Percentiles rank a stretch among this genome's conserved stretches.
These are phyloP conservation scores for Scelioninae gen. 2 DNA, from an alignment of 2,888 invertebrate species.

Conservation along the genomic window DNA sequence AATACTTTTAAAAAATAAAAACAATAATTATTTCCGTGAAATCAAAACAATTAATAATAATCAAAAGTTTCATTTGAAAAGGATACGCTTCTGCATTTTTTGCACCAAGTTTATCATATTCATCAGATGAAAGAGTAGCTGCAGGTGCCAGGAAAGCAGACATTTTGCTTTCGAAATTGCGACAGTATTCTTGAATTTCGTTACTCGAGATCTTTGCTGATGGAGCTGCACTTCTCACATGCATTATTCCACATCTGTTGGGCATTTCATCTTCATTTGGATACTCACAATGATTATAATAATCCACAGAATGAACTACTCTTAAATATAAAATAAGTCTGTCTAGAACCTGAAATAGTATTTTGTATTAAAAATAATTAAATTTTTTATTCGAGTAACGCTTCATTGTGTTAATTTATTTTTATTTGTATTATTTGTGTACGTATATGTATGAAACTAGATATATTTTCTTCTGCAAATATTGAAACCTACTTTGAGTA, in stretches of 20 bases:
- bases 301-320: constrained; percentile 98
- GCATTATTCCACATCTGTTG: constrained; percentile 98
- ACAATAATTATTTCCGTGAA: neutral
- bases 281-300: constrained; percentile 99
- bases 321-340: constrained; percentile 94
- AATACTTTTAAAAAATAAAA: constrained; percentile 6
- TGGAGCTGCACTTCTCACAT: constrained; percentile 93
- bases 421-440: too few species aligned
- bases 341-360: constrained; percentile 77
- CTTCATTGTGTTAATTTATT: too few species aligned
- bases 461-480: neutral
- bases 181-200: constrained; percentile 85
- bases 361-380: neutral
- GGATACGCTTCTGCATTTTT: constrained; percentile 82
- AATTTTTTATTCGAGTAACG: too few species aligned
- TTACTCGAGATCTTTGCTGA: constrained; percentile 85
- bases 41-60: too few species aligned
- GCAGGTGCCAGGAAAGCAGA: constrained; percentile 89
- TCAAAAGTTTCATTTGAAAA: too few species aligned
- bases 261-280: constrained; percentile 99
- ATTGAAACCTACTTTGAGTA: constrained; percentile 79
- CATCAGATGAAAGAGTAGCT: constrained; percentile 83
- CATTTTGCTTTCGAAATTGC: constrained; percentile 93
- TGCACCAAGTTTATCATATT: constrained; percentile 88
- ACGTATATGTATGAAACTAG: neutral